These are phyloP conservation scores for Autographa pulchrina DNA, from an alignment of 2,888 invertebrate genomes.

Conservation along the genomic window DNA sequence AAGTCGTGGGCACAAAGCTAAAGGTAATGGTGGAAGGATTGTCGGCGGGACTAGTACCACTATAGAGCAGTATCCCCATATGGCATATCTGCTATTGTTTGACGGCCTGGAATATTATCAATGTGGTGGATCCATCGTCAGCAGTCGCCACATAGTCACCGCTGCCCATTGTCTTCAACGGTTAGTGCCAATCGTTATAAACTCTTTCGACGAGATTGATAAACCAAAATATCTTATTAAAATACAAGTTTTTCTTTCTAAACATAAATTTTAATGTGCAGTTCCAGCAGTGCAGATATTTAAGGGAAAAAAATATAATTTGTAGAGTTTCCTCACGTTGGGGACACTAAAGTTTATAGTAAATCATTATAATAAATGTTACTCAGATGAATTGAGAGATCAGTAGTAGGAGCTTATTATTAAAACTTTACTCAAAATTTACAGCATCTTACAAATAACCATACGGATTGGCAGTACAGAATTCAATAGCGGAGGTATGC, in stretches of 20 bases:
- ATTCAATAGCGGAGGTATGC: constrained; percentile 75
- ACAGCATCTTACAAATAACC: constrained; percentile 67
- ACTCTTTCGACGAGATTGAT: too few relatives aligned
- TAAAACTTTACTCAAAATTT: constrained; percentile 42
- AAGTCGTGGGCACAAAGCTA: constrained; percentile 55
- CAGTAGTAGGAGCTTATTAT: not conserved
- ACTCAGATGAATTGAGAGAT: too few relatives aligned
- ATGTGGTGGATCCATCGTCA: constrained; percentile 86
- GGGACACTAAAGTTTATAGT: too few relatives aligned
- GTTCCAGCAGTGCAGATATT: too few relatives aligned
- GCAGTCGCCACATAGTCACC: constrained; percentile 74
- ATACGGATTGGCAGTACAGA: constrained; percentile 81
- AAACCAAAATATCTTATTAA: too few relatives aligned
- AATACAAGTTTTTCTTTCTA: too few relatives aligned
- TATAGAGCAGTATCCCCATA: constrained; percentile 77
- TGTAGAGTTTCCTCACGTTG: too few relatives aligned
- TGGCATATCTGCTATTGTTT: constrained; percentile 76
- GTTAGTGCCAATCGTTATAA: constrained; percentile 72
- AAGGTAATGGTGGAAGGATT: constrained; percentile 69
- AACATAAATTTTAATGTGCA: too few relatives aligned
- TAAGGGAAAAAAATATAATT: too few relatives aligned
- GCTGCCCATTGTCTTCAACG: constrained; percentile 85
- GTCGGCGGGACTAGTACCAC: constrained; percentile 81
- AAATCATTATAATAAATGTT: too few relatives aligned
- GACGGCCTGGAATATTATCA: constrained; percentile 70